Evolutionary conservation across 2,113 vertebrate genomes (phyloP).

Genomic region (Ciconia maguari): DNA sequence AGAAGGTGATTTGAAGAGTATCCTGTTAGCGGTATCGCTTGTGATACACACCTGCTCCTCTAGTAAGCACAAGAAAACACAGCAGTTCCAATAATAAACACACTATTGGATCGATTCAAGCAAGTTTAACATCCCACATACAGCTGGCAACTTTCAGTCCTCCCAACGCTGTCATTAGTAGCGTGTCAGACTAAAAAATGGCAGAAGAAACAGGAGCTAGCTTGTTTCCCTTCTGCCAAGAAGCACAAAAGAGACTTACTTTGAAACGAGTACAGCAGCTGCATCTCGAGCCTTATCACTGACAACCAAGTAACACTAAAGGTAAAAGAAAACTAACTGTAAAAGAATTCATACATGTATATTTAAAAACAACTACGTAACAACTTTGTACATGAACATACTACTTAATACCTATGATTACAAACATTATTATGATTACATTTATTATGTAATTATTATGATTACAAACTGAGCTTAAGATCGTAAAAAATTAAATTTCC

Average conservation of each 20-base stretch:
- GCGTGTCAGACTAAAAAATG: not conserved
- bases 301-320: constrained; percentile 88
- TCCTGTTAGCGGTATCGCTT: not conserved
- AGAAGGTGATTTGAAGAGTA: not conserved
- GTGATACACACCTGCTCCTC: not conserved
- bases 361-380: not conserved
- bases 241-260: constrained; percentile 80
- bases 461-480: not conserved
- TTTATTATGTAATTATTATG: not conserved
- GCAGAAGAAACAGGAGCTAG: not conserved
- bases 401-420: not conserved
- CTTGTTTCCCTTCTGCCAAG: not conserved
- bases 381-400: not conserved
- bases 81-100: not conserved
- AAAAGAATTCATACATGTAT: not conserved
- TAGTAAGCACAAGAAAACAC: not conserved
- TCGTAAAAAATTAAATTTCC: not conserved
- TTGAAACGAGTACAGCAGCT: constrained; percentile 91
- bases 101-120: not conserved
- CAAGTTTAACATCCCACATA: not conserved
- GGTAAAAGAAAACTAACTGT: constrained; percentile 5
- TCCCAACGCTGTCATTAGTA: not conserved
- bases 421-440: not conserved
- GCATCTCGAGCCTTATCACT: constrained; percentile 88
- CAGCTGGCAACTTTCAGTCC: not conserved